phyloP scores from a whole-genome alignment of 1,140 invertebrate species.

The Euschistus heros region DNA sequence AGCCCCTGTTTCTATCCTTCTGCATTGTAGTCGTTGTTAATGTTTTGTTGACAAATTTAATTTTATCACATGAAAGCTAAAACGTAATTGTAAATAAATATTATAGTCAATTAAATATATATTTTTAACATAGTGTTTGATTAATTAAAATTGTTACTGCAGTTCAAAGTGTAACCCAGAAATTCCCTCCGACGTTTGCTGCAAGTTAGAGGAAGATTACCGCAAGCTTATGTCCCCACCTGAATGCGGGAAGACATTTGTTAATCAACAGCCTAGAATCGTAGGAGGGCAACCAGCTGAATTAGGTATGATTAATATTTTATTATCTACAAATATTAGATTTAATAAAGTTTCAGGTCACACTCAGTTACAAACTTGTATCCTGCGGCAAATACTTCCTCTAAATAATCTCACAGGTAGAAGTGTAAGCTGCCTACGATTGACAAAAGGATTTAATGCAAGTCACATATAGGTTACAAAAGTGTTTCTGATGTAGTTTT shows the following conservation, averaged over 20 bases:
- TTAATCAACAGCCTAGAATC: slow-evolving; percentile 4
- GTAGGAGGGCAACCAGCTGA: slow-evolving; percentile 19
- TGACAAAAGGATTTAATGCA: neutral
- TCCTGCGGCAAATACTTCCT: too few species aligned
- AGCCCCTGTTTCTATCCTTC: too few species aligned
- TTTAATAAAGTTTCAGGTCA: neutral
- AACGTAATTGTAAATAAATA: too few species aligned
- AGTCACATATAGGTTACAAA: too few species aligned
- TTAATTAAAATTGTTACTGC: neutral
- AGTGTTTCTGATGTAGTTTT: too few species aligned
- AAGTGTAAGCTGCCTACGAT: too few species aligned
- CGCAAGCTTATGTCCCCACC: slow-evolving; percentile 11
- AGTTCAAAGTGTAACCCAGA: slow-evolving; percentile 2
- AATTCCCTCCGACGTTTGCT: neutral
- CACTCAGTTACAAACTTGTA: neutral
- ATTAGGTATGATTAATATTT: slow-evolving; percentile 13
- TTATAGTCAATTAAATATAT: too few species aligned
- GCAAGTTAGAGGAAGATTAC: neutral
- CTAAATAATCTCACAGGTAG: too few species aligned
- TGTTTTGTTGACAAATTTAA: too few species aligned
- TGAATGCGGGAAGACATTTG: slow-evolving; percentile 9
- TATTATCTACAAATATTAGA: neutral
- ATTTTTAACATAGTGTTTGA: neutral
- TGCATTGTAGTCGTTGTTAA: too few species aligned
- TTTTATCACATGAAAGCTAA: too few species aligned